A percentile compares a stretch with the other conserved stretches of the same genome.
Conservation (phyloP, 2,113 vertebrate species). For the Terrapene triunguis region DNA sequence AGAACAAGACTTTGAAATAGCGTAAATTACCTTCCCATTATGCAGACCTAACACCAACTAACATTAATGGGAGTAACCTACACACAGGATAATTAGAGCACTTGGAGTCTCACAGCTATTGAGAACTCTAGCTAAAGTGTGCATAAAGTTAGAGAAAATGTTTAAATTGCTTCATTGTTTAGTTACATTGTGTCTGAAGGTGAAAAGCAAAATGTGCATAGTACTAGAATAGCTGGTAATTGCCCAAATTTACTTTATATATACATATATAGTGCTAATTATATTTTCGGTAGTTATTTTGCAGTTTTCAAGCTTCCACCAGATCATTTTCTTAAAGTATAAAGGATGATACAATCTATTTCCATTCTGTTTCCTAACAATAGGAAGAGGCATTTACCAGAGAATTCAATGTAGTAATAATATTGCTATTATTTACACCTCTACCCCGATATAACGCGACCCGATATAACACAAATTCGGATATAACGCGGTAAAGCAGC, state of each 20-base stretch:
- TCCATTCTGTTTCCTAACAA: slow-evolving; percentile 40
- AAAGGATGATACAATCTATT: slow-evolving; percentile 38
- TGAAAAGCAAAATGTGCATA: slow-evolving; percentile 44
- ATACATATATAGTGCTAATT: slow-evolving; percentile 70
- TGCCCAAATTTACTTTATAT: slow-evolving; percentile 67
- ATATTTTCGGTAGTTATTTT: slow-evolving; percentile 56
- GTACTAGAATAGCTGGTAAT: slow-evolving; percentile 61
- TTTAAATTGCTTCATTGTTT: slow-evolving; percentile 66
- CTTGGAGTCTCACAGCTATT: slow-evolving; percentile 33
- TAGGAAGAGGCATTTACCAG: not conserved
- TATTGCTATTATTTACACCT: not conserved
- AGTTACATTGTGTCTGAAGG: slow-evolving; percentile 61
- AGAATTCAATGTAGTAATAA: not conserved
- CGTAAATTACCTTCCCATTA: slow-evolving; percentile 1
- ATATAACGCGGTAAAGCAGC: too few relatives aligned
- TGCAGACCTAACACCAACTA: not conserved
- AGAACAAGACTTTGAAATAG: not conserved
- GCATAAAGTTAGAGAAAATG: slow-evolving; percentile 55
- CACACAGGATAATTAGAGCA: slow-evolving; percentile 32
- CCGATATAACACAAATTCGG: too few relatives aligned
- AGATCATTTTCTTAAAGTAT: slow-evolving; percentile 48
- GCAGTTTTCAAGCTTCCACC: slow-evolving; percentile 64
- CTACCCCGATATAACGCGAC: too few relatives aligned
- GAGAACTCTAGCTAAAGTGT: slow-evolving; percentile 47
- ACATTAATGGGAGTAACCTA: slow-evolving; percentile 28